A percentile compares a stretch with the other conserved stretches of the same genome.
Conservation (phyloP, 2,797 vertebrate genomes). For the Pelobates cultripes region DNA sequence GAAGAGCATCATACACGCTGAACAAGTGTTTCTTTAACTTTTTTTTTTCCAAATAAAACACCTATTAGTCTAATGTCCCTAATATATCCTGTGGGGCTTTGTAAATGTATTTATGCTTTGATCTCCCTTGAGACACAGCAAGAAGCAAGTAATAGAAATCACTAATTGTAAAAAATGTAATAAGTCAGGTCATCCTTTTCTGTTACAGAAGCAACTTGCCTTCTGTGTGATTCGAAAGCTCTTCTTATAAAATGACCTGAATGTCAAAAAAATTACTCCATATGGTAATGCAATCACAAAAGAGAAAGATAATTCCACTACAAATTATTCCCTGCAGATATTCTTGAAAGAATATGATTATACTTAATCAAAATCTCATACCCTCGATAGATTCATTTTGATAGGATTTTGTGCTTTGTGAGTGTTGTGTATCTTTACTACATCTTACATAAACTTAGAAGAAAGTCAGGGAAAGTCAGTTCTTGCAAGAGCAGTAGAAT, state of each 20-base stretch:
- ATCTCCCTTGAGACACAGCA: conserved; percentile 54
- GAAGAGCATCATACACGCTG: conserved; percentile 7
- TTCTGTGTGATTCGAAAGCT: conserved; percentile 55
- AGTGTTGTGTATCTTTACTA: not conserved
- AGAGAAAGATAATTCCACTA: conserved; percentile 56
- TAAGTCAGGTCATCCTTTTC: conserved; percentile 61
- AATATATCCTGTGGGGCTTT: conserved; percentile 54
- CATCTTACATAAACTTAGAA: conserved; percentile 1
- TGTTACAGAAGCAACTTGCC: conserved; percentile 48
- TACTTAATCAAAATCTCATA: conserved; percentile 45
- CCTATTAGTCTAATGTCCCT: conserved; percentile 53
- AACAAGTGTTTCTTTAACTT: conserved; percentile 19
- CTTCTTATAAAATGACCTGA: conserved; percentile 59
- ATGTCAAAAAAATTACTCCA: conserved; percentile 57
- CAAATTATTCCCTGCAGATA: conserved; percentile 60
- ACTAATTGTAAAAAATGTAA: conserved; percentile 46
- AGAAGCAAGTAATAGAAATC: conserved; percentile 59
- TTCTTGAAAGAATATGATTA: conserved; percentile 46
- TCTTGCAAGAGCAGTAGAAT: not conserved
- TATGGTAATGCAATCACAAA: conserved; percentile 62
- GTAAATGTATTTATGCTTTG: conserved; percentile 52
- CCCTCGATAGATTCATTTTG: conserved; percentile 13
- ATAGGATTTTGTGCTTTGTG: conserved; percentile 5
- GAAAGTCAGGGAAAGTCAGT: not conserved
- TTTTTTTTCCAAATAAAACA: conserved; percentile 30